Conservation (phyloP, 2,113 vertebrate species). For the Rhizomys pruinosus region DNA sequence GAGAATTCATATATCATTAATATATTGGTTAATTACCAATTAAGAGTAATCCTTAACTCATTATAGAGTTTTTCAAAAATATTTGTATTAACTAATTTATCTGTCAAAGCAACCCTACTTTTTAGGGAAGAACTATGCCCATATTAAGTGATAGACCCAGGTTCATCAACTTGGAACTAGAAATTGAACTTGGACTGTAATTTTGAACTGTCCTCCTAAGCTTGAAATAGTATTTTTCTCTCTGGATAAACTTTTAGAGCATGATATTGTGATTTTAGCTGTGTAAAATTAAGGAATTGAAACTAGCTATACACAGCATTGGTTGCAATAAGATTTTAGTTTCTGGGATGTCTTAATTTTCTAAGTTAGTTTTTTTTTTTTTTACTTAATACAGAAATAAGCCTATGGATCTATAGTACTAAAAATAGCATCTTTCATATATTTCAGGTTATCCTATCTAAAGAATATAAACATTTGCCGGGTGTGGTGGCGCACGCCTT, state of each 20-base stretch:
- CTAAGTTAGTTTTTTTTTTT: slow-evolving; percentile 28
- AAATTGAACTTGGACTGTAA: background rate
- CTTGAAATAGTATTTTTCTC: slow-evolving; percentile 10
- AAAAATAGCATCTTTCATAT: background rate
- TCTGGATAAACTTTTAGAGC: slow-evolving; percentile 6
- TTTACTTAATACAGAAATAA: slow-evolving; percentile 16
- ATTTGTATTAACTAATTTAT: background rate
- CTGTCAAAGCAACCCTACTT: background rate
- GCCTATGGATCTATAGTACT: background rate
- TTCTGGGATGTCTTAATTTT: slow-evolving; percentile 43
- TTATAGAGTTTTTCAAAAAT: slow-evolving; percentile 15
- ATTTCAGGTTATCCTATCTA: background rate
- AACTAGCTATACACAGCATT: slow-evolving; percentile 17
- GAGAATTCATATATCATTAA: background rate
- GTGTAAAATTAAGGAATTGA: background rate
- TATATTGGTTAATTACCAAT: background rate
- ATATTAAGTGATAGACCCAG: background rate
- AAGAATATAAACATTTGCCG: too few species aligned
- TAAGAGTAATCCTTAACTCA: background rate
- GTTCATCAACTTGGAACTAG: background rate
- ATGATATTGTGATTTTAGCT: slow-evolving; percentile 39
- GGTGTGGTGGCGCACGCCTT: too few species aligned
- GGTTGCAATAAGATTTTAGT: background rate
- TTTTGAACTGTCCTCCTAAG: background rate
- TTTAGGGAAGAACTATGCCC: background rate